Percentiles rank a stretch among this genome's conserved stretches.
These are phyloP conservation scores for Cyrtodaria siliqua DNA, from an alignment of 2,888 invertebrate species.

Conservation along the genomic window DNA sequence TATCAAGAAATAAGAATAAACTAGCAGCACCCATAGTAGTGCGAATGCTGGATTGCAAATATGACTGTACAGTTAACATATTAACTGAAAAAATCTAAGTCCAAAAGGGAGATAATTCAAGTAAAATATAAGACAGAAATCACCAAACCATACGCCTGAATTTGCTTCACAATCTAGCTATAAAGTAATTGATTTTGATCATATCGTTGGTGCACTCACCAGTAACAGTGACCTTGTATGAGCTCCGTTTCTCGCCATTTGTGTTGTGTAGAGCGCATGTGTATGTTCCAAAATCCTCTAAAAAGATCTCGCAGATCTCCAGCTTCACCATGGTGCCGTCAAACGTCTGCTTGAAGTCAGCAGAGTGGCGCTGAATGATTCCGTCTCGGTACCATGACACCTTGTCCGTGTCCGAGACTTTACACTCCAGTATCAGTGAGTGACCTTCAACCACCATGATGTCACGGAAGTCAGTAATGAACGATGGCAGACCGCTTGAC, in stretches of 20 bases:
- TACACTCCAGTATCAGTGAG: conserved; percentile 71
- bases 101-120: no score
- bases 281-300: conserved; percentile 77
- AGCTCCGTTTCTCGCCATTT: conserved; percentile 68
- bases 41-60: no score
- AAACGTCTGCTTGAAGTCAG: conserved; percentile 78
- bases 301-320: conserved; percentile 76
- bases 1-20: no score
- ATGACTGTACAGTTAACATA: no score
- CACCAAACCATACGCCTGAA: no score
- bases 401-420: conserved; percentile 64
- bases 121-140: no score
- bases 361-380: conserved; percentile 66
- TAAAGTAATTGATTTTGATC: no score
- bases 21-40: no score
- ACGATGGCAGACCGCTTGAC: conserved; percentile 44
- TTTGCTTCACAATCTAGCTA: no score
- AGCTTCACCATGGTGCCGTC: conserved; percentile 72
- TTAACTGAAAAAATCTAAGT: no score
- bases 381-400: conserved; percentile 79
- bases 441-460: conserved; percentile 72
- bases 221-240: conserved; percentile 70
- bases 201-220: conserved; percentile 50
- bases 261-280: conserved; percentile 73
- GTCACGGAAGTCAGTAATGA: conserved; percentile 68